A percentile compares a stretch with the other conserved stretches of the same genome.
These are phyloP conservation scores for Litoditis marina DNA, from an alignment of 2,888 invertebrate species.

Conservation along the genomic window DNA sequence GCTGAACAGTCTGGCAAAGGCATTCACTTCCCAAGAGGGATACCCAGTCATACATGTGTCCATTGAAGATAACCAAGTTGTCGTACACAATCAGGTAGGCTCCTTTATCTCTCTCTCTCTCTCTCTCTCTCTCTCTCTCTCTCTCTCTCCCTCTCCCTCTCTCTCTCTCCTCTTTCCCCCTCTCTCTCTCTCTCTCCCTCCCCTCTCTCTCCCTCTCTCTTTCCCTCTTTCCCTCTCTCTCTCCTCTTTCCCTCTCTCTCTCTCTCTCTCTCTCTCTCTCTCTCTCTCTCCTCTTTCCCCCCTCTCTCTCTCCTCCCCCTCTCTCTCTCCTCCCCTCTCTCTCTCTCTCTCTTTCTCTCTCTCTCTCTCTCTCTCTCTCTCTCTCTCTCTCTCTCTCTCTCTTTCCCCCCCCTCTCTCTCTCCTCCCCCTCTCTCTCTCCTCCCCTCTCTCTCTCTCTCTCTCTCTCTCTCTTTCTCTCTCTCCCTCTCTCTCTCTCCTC, in stretches of 20 bases:
- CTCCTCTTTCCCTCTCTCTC: not conserved
- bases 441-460: not conserved
- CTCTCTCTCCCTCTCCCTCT: constrained; percentile 2
- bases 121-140: not conserved
- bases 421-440: not conserved
- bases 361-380: not conserved
- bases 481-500: not conserved
- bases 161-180: not conserved
- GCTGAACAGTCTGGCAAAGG: constrained; percentile 38
- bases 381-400: not conserved
- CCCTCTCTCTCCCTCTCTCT: not conserved
- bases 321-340: not conserved
- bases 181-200: not conserved
- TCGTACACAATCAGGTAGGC: constrained; percentile 36
- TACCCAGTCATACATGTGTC: constrained; percentile 38
- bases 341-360: not conserved
- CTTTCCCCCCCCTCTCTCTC: not conserved
- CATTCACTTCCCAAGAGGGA: constrained; percentile 48
- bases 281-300: not conserved
- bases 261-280: not conserved
- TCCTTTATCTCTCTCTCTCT: too few relatives aligned
- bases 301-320: not conserved
- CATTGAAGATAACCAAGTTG: constrained; percentile 10
- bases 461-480: not conserved
- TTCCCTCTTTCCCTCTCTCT: not conserved